Evolutionary conservation across 2,888 invertebrate genomes (phyloP), one percentile per base, ranked within the genome.

Genomic region (Rhorus exstirpatorius): DNA sequence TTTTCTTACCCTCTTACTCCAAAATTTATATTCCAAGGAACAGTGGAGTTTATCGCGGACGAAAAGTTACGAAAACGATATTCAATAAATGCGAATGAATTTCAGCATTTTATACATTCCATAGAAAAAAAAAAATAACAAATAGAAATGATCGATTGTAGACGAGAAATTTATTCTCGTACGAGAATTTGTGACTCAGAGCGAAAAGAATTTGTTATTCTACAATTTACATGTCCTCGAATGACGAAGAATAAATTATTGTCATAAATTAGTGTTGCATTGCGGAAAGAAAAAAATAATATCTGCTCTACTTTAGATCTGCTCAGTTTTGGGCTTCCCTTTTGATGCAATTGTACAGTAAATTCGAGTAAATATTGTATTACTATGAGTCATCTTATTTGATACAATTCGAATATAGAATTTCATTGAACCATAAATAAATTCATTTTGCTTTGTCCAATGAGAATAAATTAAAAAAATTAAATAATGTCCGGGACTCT

Each of bases 61-160:
- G 31, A 17, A 4, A 31, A 55, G 17, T 0, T 31, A 55, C 35
- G 6, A 17, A 1, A 53, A 12, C n/a, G 55, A 72, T 26, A 35
- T 31, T 55, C 21, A 35, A 65, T 41, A 31, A 44, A 44, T n/a
- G 17, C 6, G 0, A 38, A 53, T 14, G 2, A 31, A 10, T 51
- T n/a, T 67, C 31, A 14, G 35, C 24, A 63, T n/a, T 63, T 21
- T 51, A 65, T 51, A 31, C n/a, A n/a, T n/a, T 49, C 19, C 14
- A 19, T 46, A 19, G 17, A 10, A 17, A 26, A 53, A 53, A 0
- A 26, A 17, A 6, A 63, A 63, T n/a, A 46, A 46, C 17, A 14
- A 17, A 14, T 14, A 46, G 14, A 46, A 46, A 46, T 38, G 8
- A 65, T 14, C 6, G 58, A 58, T 1, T 35, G 35, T 35, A 60